phyloP scores from a whole-genome alignment of 2,888 invertebrate species.

The Drosophila subquinaria region DNA sequence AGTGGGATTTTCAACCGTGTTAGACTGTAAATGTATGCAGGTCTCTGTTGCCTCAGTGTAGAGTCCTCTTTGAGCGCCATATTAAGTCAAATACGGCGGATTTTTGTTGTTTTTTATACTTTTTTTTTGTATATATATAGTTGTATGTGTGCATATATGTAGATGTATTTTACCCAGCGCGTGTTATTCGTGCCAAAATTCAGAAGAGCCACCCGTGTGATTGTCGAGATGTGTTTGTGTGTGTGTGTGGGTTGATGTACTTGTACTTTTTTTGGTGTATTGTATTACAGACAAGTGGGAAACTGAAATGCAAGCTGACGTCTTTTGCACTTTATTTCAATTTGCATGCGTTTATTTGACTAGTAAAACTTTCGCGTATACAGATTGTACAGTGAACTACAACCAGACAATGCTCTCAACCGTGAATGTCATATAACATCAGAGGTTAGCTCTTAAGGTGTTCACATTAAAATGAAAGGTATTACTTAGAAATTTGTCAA shows the following conservation, averaged over 20 bases:
- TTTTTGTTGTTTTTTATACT: neutral
- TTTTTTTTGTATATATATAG: neutral
- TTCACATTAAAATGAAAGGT: no score
- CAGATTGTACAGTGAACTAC: neutral
- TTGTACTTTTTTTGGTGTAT: slow-evolving; percentile 17
- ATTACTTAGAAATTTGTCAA: neutral
- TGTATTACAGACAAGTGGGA: slow-evolving; percentile 31
- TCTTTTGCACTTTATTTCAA: slow-evolving; percentile 55
- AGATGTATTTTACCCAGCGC: slow-evolving; percentile 16
- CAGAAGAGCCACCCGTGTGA: neutral
- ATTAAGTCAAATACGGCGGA: slow-evolving; percentile 29
- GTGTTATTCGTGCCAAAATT: slow-evolving; percentile 25
- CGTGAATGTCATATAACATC: neutral
- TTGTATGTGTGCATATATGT: neutral
- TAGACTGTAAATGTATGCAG: slow-evolving; percentile 39
- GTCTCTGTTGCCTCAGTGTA: neutral
- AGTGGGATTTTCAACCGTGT: slow-evolving; percentile 5
- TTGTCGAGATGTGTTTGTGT: slow-evolving; percentile 4
- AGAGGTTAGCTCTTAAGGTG: slow-evolving; percentile 6
- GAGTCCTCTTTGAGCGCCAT: neutral
- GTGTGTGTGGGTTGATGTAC: slow-evolving; percentile 6
- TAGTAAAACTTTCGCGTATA: slow-evolving; percentile 1
- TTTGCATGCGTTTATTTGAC: slow-evolving; percentile 44
- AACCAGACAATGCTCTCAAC: slow-evolving; percentile 19
- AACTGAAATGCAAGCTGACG: slow-evolving; percentile 49